Percentiles rank a stretch among this genome's conserved stretches.
phyloP scores from a whole-genome alignment of 2,797 vertebrate genomes.

The Amblyopsis hoosieri region DNA sequence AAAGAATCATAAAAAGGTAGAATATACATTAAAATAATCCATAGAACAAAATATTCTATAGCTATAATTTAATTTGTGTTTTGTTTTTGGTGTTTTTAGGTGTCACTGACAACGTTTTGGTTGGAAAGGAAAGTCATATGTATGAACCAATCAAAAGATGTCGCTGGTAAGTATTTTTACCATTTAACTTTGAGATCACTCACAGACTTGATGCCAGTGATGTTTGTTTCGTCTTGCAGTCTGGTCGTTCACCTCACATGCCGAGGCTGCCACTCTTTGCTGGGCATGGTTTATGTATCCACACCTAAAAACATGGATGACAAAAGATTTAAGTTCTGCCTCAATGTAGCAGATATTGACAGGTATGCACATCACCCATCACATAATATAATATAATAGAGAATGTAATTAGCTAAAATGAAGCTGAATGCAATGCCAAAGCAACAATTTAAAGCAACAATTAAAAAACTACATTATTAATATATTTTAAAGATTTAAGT shows the following conservation, averaged over 20 bases:
- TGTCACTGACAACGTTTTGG: slow-evolving; percentile 68
- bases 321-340: slow-evolving; percentile 86
- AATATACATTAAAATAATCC: too few relatives aligned
- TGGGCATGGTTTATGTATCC: slow-evolving; percentile 84
- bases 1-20: too few relatives aligned
- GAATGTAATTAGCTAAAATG: not conserved
- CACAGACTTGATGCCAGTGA: too few relatives aligned
- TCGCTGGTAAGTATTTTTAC: slow-evolving; percentile 62
- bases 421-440: not conserved
- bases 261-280: slow-evolving; percentile 73
- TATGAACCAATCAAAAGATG: slow-evolving; percentile 49
- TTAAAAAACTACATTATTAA: not conserved
- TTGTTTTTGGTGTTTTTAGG: slow-evolving; percentile 52
- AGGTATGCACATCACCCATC: slow-evolving; percentile 73
- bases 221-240: slow-evolving; percentile 60
- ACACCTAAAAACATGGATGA: slow-evolving; percentile 86
- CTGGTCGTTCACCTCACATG: slow-evolving; percentile 81
- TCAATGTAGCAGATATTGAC: slow-evolving; percentile 81
- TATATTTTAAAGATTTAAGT: not conserved
- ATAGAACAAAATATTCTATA: too few relatives aligned
- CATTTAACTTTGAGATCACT: not conserved
- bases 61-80: too few relatives aligned
- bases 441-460: not conserved
- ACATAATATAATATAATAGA: not conserved
- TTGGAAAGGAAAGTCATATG: slow-evolving; percentile 66